phyloP scores from a whole-genome alignment of 2,113 vertebrate genomes.

The Telmatochromis sp. region DNA sequence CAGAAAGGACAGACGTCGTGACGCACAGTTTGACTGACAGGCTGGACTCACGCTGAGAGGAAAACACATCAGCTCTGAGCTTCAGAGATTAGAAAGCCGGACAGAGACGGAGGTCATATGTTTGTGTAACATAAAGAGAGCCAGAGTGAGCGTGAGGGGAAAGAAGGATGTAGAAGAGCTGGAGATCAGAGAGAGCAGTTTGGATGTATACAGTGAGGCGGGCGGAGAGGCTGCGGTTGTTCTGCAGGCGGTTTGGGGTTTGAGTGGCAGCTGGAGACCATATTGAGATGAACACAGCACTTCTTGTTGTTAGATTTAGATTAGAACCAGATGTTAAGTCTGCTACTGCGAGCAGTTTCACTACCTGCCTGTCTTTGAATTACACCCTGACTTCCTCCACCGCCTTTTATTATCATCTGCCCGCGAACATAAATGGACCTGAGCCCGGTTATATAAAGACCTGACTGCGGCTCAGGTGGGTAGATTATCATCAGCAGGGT shows the following conservation, averaged over 20 bases:
- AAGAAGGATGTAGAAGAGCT: not conserved
- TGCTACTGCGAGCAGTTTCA: constrained; percentile 58
- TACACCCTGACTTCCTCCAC: not conserved
- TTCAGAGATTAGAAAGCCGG: not conserved
- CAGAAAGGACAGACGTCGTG: not conserved
- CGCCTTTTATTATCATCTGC: not conserved
- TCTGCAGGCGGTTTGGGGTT: constrained; percentile 2
- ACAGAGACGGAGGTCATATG: not conserved
- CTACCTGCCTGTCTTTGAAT: not conserved
- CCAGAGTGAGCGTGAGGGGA: not conserved
- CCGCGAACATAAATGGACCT: fast-evolving
- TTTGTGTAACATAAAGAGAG: not conserved
- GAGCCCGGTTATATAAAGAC: not conserved
- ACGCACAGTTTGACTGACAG: not conserved
- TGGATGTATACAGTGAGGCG: not conserved
- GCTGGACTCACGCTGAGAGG: not conserved
- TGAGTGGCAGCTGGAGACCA: constrained; percentile 67
- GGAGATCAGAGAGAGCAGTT: not conserved
- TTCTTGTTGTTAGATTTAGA: constrained; percentile 53
- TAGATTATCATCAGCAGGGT: not conserved
- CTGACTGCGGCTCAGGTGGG: not conserved
- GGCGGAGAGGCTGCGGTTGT: not conserved
- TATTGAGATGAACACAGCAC: constrained; percentile 42
- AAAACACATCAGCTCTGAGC: not conserved
- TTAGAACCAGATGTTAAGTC: constrained; percentile 68